phyloP scores from a whole-genome alignment of 2,888 invertebrate genomes.

The Dicyrtomina minuta region DNA sequence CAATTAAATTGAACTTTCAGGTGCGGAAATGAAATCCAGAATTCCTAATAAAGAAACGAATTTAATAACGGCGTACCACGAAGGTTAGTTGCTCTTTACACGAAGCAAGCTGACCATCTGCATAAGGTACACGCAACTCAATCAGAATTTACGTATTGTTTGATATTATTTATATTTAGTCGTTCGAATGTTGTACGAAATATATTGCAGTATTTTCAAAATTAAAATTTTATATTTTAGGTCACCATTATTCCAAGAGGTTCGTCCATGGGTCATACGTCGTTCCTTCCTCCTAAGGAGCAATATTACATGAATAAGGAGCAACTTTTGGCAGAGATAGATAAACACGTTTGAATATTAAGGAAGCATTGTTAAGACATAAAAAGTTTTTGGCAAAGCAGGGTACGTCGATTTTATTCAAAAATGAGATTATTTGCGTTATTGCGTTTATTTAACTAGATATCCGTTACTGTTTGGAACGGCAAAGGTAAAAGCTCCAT shows the following conservation, averaged over 20 bases:
- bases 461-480: too few species aligned
- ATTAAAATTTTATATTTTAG: conserved; percentile 19
- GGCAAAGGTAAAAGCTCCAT: too few species aligned
- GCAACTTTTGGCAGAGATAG: conserved; percentile 74
- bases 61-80: conserved; percentile 70
- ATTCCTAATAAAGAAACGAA: conserved; percentile 91
- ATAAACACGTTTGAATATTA: too few species aligned
- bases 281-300: conserved; percentile 93
- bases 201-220: too few species aligned
- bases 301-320: conserved; percentile 82
- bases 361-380: too few species aligned
- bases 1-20: too few species aligned
- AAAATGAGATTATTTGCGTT: conserved; percentile 55
- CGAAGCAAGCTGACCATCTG: conserved; percentile 68
- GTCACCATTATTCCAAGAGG: conserved; percentile 95
- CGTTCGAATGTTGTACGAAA: too few species aligned
- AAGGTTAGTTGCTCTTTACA: conserved; percentile 80
- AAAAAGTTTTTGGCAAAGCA: too few species aligned
- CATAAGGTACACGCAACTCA: too few species aligned
- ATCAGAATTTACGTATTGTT: not conserved
- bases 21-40: conserved; percentile 83
- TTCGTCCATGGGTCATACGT: conserved; percentile 87
- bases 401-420: too few species aligned
- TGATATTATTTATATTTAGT: not conserved
- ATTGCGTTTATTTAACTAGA: too few species aligned